Evolutionary conservation across 2,888 invertebrate species (phyloP).

Genomic region (Euzetes globulus): DNA sequence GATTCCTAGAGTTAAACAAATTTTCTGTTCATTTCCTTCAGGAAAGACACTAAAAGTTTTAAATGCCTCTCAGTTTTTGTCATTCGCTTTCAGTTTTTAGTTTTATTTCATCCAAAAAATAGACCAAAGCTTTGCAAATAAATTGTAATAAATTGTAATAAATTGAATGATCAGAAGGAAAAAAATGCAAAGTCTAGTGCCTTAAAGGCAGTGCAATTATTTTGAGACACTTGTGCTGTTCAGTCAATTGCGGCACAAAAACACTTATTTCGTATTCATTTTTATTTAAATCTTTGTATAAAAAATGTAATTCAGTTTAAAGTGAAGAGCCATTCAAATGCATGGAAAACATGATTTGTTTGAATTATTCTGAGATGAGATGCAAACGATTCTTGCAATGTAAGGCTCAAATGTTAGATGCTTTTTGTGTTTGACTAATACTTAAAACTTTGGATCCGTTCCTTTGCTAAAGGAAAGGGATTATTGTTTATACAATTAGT

Average conservation of each 20-base stretch:
- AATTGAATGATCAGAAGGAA: background rate
- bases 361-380: no score
- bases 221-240: background rate
- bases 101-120: background rate
- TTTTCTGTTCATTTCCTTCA: constrained; percentile 8
- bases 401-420: background rate
- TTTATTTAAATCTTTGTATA: background rate
- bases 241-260: background rate
- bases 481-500: constrained; percentile 11
- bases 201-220: background rate
- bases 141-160: background rate
- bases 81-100: background rate
- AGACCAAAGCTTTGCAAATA: background rate
- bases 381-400: no score
- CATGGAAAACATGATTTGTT: background rate
- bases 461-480: background rate
- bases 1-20: background rate
- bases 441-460: background rate
- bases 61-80: background rate
- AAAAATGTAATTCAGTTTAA: background rate
- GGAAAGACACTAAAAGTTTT: constrained; percentile 2
- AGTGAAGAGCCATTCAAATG: background rate
- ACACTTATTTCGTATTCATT: background rate
- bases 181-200: background rate
- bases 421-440: background rate